These are phyloP conservation scores for Taeniopygia guttata DNA, from an alignment of 2,797 vertebrate genomes.

Conservation along the genomic window DNA sequence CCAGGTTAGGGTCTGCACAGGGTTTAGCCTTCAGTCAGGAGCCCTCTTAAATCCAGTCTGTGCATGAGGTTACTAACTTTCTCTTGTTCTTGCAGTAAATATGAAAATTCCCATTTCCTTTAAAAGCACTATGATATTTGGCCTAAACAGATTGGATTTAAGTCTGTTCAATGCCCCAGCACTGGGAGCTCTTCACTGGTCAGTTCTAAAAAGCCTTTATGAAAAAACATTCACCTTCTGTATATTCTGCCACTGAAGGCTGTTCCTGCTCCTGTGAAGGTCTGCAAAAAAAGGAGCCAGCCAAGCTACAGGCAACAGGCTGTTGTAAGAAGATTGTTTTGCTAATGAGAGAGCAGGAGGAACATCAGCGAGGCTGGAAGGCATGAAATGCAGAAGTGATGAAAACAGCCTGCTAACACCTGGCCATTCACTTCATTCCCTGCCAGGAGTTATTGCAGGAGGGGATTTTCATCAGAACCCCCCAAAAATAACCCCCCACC, in stretches of 20 bases:
- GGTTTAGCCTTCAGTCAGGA: not conserved
- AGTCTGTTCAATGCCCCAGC: not conserved
- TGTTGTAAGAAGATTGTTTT: not conserved
- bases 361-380: not conserved
- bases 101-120: not conserved
- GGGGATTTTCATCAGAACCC: not conserved
- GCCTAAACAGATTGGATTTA: not conserved
- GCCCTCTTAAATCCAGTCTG: not conserved
- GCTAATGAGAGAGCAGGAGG: not conserved
- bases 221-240: not conserved
- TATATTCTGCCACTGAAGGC: not conserved
- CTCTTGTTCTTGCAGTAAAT: not conserved
- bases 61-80: not conserved
- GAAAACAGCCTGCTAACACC: not conserved
- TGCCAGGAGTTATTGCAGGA: not conserved
- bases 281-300: not conserved
- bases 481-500: rapidly evolving
- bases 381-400: not conserved
- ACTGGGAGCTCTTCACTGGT: not conserved
- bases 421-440: not conserved
- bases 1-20: not conserved
- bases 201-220: not conserved
- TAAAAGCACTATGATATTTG: not conserved
- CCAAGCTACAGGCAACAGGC: not conserved
- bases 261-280: not conserved